Conservation (phyloP, 2,113 vertebrate species). For the Bujurquina vittata region DNA sequence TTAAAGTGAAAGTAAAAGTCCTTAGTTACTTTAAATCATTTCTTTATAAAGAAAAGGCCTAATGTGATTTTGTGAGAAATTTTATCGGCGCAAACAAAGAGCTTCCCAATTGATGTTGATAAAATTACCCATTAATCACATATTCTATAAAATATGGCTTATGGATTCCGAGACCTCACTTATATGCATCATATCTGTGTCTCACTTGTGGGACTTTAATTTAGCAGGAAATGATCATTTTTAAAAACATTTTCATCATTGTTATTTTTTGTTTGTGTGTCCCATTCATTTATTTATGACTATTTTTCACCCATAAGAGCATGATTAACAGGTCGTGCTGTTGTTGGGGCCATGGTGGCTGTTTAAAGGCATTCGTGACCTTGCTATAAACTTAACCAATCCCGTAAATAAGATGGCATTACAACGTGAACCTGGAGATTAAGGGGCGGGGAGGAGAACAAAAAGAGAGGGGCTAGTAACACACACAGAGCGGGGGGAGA, state of each 20-base stretch:
- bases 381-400: conserved; percentile 34
- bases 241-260: no score
- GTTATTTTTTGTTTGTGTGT: no score
- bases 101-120: neutral
- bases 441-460: neutral
- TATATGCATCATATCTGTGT: neutral
- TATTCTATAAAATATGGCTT: neutral
- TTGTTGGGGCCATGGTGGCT: neutral
- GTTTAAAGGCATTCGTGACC: neutral
- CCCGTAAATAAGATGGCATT: neutral
- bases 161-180: neutral
- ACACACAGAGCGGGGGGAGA: neutral
- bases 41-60: neutral
- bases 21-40: neutral
- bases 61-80: neutral
- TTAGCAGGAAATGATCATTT: neutral
- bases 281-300: no score
- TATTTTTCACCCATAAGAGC: no score
- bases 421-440: neutral
- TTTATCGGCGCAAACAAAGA: rapidly evolving
- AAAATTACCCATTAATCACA: neutral
- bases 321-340: neutral
- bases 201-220: neutral
- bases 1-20: neutral
- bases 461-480: neutral